phyloP scores from a whole-genome alignment of 2,113 vertebrate genomes.

The Chinchilla lanigera region DNA sequence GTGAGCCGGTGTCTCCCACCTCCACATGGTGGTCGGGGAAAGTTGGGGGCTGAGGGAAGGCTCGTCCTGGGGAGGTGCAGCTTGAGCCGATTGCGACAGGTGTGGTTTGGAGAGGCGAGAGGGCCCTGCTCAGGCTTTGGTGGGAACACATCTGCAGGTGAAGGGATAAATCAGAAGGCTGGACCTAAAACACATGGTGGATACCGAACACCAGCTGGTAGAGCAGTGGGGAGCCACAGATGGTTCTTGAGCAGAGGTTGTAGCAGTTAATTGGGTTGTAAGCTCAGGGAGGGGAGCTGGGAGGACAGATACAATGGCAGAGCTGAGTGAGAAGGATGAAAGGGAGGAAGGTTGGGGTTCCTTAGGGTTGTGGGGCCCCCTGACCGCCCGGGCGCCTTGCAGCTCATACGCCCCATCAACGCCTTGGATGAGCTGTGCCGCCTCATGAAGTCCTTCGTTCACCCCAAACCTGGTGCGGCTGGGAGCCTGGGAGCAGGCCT shows the following conservation, averaged over 20 bases:
- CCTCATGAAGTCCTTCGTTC: constrained; percentile 94
- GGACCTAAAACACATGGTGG: background rate
- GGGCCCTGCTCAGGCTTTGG: background rate
- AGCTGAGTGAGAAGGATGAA: background rate
- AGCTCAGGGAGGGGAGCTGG: fast-evolving
- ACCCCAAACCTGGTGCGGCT: constrained; percentile 85
- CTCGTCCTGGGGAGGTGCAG: fast-evolving
- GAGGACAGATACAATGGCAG: background rate
- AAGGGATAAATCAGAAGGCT: background rate
- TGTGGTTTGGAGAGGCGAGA: background rate
- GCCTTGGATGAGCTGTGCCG: constrained; percentile 98
- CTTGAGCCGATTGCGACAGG: too few species aligned
- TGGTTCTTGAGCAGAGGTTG: background rate
- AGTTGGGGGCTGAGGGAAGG: background rate
- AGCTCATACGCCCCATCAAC: constrained; percentile 98
- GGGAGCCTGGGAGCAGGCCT: constrained; percentile 91
- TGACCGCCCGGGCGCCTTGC: fast-evolving
- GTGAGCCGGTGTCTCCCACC: background rate
- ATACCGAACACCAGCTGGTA: fast-evolving
- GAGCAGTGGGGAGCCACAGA: background rate
- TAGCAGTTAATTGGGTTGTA: background rate
- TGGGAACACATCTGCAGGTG: background rate
- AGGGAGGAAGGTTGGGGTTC: background rate
- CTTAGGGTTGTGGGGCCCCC: background rate
- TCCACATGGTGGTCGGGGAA: fast-evolving